Conservation (phyloP, 2,888 invertebrate species). For the Periphyllus acericola region DNA sequence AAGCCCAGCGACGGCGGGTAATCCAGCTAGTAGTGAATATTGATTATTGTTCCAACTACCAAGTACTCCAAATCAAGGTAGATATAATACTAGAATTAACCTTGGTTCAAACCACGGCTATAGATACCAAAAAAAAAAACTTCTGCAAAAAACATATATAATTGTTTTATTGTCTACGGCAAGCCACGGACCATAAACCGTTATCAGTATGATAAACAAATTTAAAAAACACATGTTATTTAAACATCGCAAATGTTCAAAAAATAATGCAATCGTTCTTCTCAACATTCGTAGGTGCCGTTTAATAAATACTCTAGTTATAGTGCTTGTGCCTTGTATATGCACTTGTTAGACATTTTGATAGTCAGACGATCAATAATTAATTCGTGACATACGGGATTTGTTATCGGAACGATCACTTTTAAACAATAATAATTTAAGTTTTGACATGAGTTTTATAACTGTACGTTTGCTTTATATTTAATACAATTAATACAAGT, state of each 20-base stretch:
- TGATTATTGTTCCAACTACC: too few relatives aligned
- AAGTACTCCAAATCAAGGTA: too few relatives aligned
- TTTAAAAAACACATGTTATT: conserved; percentile 50
- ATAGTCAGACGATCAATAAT: background rate
- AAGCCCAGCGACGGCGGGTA: too few relatives aligned
- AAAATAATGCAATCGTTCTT: background rate
- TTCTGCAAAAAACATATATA: too few relatives aligned
- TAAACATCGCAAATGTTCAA: background rate
- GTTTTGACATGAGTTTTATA: background rate
- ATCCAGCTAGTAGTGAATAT: too few relatives aligned
- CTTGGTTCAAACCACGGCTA: too few relatives aligned
- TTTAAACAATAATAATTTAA: background rate
- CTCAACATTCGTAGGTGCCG: background rate
- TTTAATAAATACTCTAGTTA: background rate
- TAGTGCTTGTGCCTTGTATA: background rate
- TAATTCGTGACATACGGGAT: background rate
- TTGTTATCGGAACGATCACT: background rate
- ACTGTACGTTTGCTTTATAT: background rate
- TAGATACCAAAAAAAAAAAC: too few relatives aligned
- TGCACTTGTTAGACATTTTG: background rate
- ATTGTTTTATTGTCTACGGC: too few relatives aligned
- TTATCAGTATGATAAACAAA: conserved; percentile 40
- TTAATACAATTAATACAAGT: background rate
- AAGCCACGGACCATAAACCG: background rate
- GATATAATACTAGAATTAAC: too few relatives aligned